phyloP scores from a whole-genome alignment of 1,140 invertebrate genomes.

The Ooceraea biroi region DNA sequence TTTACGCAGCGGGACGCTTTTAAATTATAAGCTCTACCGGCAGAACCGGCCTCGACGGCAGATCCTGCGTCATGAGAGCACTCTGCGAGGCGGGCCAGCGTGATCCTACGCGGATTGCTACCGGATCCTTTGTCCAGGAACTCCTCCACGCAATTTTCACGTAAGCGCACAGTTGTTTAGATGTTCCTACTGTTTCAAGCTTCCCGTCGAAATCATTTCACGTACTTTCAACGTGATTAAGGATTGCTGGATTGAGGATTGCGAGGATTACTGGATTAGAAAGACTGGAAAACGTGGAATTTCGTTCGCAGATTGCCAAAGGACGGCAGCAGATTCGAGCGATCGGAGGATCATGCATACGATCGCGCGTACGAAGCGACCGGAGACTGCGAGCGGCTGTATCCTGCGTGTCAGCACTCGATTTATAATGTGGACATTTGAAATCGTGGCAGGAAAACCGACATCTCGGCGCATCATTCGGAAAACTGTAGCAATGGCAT shows the following conservation, averaged over 20 bases:
- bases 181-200: no score
- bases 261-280: no score
- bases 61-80: slow-evolving; percentile 89
- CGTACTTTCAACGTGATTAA: no score
- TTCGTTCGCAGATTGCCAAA: slow-evolving; percentile 77
- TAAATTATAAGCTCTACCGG: slow-evolving; percentile 79
- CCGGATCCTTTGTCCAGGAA: slow-evolving; percentile 89
- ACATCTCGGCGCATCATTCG: background rate
- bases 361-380: slow-evolving; percentile 88
- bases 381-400: slow-evolving; percentile 84
- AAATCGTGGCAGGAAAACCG: slow-evolving; percentile 54
- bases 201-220: no score
- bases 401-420: slow-evolving; percentile 85
- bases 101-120: slow-evolving; percentile 85
- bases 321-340: slow-evolving; percentile 86
- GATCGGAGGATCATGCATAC: slow-evolving; percentile 88
- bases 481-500: slow-evolving; percentile 12
- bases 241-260: no score
- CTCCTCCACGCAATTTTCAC: slow-evolving; percentile 90
- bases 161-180: slow-evolving; percentile 86
- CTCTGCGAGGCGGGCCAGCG: slow-evolving; percentile 90
- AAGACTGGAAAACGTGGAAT: background rate
- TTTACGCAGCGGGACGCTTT: slow-evolving; percentile 52
- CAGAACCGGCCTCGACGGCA: slow-evolving; percentile 90
- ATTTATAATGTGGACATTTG: slow-evolving; percentile 83